Evolutionary conservation across 1,140 invertebrate species (phyloP).

Genomic region (Pseudachorutes palmiensis): DNA sequence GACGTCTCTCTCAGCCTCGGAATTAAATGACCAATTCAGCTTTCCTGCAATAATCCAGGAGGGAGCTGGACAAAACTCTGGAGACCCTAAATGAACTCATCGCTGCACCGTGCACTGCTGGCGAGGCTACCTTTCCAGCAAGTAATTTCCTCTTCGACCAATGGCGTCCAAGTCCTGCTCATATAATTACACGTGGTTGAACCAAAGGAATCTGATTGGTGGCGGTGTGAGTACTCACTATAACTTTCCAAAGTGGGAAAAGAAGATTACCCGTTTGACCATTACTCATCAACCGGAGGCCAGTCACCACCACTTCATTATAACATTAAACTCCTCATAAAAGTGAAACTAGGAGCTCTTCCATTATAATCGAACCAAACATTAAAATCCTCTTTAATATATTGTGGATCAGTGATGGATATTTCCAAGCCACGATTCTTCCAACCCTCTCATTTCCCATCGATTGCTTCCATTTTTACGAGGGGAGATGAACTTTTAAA

Average conservation of each 20-base stretch:
- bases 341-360: background rate
- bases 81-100: too few species aligned
- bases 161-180: too few species aligned
- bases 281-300: background rate
- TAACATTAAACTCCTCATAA: conserved; percentile 4
- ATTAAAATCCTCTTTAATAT: background rate
- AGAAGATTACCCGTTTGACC: background rate
- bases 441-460: background rate
- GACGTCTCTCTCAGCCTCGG: too few species aligned
- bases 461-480: conserved; percentile 4
- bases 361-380: background rate
- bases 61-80: too few species aligned
- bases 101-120: too few species aligned
- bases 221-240: too few species aligned
- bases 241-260: background rate
- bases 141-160: too few species aligned
- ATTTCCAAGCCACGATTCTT: background rate
- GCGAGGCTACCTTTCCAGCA: too few species aligned
- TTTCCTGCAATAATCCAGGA: too few species aligned
- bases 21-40: too few species aligned
- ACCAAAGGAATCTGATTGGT: too few species aligned
- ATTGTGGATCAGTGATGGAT: background rate
- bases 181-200: too few species aligned
- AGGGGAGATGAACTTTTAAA: background rate
- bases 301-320: conserved; percentile 9